Conservation (phyloP, 2,113 vertebrate genomes). For the Rhinogobius similis region DNA sequence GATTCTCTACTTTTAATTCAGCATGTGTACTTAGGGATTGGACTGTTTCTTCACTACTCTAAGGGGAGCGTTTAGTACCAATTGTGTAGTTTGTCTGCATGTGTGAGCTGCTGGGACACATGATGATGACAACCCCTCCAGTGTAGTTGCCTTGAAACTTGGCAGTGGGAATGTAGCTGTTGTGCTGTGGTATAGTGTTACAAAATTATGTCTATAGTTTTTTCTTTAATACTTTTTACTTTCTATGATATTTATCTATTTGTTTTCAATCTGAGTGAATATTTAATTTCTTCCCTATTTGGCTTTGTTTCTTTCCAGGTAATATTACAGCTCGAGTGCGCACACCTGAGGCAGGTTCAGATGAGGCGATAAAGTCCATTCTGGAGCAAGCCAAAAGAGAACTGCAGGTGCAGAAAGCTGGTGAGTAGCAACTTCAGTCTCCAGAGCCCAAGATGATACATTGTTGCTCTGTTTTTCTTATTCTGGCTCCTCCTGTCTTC, state of each 20-base stretch:
- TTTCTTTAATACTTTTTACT: constrained; percentile 18
- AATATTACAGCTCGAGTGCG: constrained; percentile 92
- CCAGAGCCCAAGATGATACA: background rate
- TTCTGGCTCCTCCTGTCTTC: constrained; percentile 28
- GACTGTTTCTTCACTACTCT: constrained; percentile 62
- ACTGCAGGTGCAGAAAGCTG: constrained; percentile 94
- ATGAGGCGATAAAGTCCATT: constrained; percentile 96
- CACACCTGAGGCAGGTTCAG: constrained; percentile 88
- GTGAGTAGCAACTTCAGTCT: constrained; percentile 65
- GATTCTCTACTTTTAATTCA: constrained; percentile 57
- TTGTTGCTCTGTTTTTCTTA: constrained; percentile 8
- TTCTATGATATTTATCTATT: constrained; percentile 23
- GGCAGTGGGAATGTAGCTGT: constrained; percentile 61
- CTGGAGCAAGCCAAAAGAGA: constrained; percentile 96
- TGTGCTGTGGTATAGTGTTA: constrained; percentile 52
- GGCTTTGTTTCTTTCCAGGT: constrained; percentile 73
- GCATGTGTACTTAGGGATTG: constrained; percentile 68
- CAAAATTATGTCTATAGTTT: constrained; percentile 32
- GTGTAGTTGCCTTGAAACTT: constrained; percentile 47
- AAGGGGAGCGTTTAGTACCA: constrained; percentile 57
- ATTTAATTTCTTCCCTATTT: constrained; percentile 31
- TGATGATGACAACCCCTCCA: constrained; percentile 45
- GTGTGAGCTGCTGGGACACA: constrained; percentile 53
- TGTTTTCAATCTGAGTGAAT: constrained; percentile 29
- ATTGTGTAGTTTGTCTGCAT: constrained; percentile 64